Conservation (phyloP, 2,113 vertebrate genomes). For the Sus scrofa region T2T-Sscrofa CM000819.6:40967001-40967500, state of each 20-base stretch:
- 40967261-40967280: neutral
- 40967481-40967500: neutral
- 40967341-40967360: neutral
- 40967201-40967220: neutral
- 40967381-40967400: neutral
- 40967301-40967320: neutral
- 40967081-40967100: neutral
- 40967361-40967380: neutral
- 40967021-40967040: accelerated
- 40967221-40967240: neutral
- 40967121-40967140: neutral
- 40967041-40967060: neutral
- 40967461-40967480: neutral
- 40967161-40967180: neutral
- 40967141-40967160: neutral
- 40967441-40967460: neutral
- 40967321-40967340: neutral
- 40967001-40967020: neutral
- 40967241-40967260: neutral
- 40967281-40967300: neutral
- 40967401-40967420: neutral
- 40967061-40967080: neutral
- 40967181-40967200: neutral
- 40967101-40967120: neutral
- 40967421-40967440: neutral